phyloP scores from a whole-genome alignment of 2,888 invertebrate genomes.

The Lacanobia wlatinum region DNA sequence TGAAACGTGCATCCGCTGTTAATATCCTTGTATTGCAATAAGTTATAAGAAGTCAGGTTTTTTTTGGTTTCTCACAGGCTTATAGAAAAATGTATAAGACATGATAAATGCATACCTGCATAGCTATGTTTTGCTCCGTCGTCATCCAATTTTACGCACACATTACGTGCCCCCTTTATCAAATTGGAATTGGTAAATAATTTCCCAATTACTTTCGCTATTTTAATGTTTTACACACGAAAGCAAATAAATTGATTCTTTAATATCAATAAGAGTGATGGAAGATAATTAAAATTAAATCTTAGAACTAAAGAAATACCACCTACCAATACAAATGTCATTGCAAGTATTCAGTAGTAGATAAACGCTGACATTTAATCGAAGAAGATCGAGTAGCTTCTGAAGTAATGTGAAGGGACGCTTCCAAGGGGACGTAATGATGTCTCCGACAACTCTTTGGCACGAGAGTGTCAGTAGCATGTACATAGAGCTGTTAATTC shows the following conservation, averaged over 20 bases:
- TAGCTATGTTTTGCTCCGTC: neutral
- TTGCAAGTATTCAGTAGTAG: conserved; percentile 1
- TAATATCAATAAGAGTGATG: neutral
- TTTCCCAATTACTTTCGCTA: neutral
- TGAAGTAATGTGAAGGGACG: conserved; percentile 61
- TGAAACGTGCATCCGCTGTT: conserved; percentile 51
- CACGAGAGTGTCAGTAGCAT: conserved; percentile 43
- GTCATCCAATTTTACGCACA: neutral
- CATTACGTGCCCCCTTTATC: neutral
- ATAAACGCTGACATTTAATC: conserved; percentile 36
- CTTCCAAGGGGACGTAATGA: conserved; percentile 69
- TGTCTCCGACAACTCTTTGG: conserved; percentile 71
- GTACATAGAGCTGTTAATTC: conserved; percentile 64
- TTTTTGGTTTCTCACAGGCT: conserved; percentile 11
- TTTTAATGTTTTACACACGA: neutral
- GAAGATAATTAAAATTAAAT: neutral
- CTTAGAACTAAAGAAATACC: neutral
- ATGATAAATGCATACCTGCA: conserved; percentile 1
- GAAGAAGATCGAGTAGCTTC: conserved; percentile 57
- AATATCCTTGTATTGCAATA: conserved; percentile 35
- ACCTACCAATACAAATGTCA: neutral
- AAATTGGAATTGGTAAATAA: neutral
- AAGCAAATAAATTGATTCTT: neutral
- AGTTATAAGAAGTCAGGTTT: conserved; percentile 21
- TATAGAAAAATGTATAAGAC: neutral